Evolutionary conservation across 2,797 vertebrate species (phyloP).

Genomic region (Acanthurus leucopareius): DNA sequence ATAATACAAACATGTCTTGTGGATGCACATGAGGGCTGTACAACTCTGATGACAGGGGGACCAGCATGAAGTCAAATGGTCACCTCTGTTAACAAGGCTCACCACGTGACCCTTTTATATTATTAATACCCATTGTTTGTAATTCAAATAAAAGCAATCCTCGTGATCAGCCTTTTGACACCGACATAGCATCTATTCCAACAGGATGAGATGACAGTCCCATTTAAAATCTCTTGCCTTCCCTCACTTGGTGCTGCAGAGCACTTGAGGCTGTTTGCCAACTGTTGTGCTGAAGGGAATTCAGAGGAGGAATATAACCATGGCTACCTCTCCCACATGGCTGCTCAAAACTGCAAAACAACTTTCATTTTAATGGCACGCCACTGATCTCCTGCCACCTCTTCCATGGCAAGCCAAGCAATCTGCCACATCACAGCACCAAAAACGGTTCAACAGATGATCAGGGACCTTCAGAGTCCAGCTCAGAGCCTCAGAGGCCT

Average conservation of each 20-base stretch:
- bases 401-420: constrained; percentile 51
- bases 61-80: constrained; percentile 10
- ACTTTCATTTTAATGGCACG: constrained; percentile 48
- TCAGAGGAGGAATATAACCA: constrained; percentile 67
- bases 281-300: constrained; percentile 51
- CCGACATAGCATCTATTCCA: constrained; percentile 19
- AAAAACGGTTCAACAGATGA: constrained; percentile 48
- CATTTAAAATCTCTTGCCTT: constrained; percentile 26
- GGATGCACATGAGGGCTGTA: constrained; percentile 3
- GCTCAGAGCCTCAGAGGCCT: constrained; percentile 29
- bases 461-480: constrained; percentile 31
- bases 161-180: constrained; percentile 8
- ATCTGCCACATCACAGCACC: constrained; percentile 57
- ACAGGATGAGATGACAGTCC: constrained; percentile 21
- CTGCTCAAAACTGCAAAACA: constrained; percentile 57
- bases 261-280: constrained; percentile 63
- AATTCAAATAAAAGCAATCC: constrained; percentile 13
- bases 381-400: constrained; percentile 47
- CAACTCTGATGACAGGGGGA: constrained; percentile 8
- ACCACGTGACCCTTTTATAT: background rate
- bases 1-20: constrained; percentile 21
- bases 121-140: constrained; percentile 18
- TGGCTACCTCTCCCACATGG: constrained; percentile 73
- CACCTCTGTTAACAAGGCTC: constrained; percentile 24
- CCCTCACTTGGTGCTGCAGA: constrained; percentile 36